phyloP scores from a whole-genome alignment of 2,888 invertebrate genomes.

The Lochmaea capreae region DNA sequence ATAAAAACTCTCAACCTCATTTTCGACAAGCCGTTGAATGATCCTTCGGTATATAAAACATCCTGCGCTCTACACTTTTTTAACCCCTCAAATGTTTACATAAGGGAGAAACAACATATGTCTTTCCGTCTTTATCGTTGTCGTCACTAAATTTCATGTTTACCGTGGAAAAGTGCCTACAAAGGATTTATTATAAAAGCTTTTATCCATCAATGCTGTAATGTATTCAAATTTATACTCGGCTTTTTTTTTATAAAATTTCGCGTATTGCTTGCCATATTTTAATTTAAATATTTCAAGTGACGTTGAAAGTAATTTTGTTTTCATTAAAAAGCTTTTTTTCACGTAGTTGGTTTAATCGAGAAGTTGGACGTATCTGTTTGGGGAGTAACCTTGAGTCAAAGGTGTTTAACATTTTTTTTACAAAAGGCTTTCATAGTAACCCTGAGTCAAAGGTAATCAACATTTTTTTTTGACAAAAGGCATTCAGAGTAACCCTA shows the following conservation, averaged over 20 bases:
- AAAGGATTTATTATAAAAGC: conserved; percentile 7
- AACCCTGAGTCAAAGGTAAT: too few relatives aligned
- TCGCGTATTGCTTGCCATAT: too few relatives aligned
- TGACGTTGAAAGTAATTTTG: too few relatives aligned
- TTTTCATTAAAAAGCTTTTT: too few relatives aligned
- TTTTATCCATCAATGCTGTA: background rate
- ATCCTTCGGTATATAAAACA: background rate
- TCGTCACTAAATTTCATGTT: background rate
- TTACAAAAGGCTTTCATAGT: too few relatives aligned
- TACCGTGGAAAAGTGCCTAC: background rate
- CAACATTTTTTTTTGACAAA: too few relatives aligned
- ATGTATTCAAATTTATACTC: background rate
- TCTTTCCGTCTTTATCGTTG: background rate
- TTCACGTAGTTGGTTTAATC: too few relatives aligned
- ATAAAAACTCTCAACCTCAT: background rate
- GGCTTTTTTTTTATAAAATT: background rate
- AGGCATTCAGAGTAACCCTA: too few relatives aligned
- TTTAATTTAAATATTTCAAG: too few relatives aligned
- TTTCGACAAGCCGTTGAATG: background rate
- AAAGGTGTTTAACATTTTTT: too few relatives aligned
- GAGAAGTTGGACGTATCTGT: too few relatives aligned
- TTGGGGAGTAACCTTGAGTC: too few relatives aligned
- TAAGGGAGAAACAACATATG: background rate
- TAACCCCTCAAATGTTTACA: background rate
- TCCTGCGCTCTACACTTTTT: background rate